These are phyloP conservation scores for Drosophila chauvacae DNA, from an alignment of 1,140 invertebrate species.

Conservation along the genomic window DNA sequence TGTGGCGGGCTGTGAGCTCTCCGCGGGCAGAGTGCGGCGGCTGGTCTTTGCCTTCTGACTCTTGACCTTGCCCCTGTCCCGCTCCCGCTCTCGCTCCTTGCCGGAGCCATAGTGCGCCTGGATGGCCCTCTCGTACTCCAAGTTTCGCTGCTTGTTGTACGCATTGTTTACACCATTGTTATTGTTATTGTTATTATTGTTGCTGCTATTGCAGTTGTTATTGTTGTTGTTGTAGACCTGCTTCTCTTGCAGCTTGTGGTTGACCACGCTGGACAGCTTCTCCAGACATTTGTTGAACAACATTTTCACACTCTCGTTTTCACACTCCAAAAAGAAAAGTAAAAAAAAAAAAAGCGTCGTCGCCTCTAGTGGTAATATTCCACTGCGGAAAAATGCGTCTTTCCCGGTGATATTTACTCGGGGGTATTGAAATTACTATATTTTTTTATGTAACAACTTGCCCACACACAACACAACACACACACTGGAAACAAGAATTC, in stretches of 20 bases:
- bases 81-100: slow-evolving; percentile 5
- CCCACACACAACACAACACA: slow-evolving; percentile 25
- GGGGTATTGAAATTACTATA: not conserved
- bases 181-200: slow-evolving; percentile 7
- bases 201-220: slow-evolving; percentile 33
- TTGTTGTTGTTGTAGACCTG: slow-evolving; percentile 66
- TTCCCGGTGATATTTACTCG: not conserved
- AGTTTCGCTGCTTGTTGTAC: slow-evolving; percentile 64
- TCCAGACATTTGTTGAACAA: slow-evolving; percentile 81
- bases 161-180: slow-evolving; percentile 52
- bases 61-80: slow-evolving; percentile 32
- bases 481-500: slow-evolving; percentile 34
- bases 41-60: slow-evolving; percentile 46
- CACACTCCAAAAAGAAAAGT: slow-evolving; percentile 16
- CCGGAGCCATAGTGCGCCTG: slow-evolving; percentile 62
- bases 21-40: not conserved
- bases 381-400: slow-evolving; percentile 42
- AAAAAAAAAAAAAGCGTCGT: slow-evolving; percentile 18
- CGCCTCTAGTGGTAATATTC: slow-evolving; percentile 24
- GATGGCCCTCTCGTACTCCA: slow-evolving; percentile 68
- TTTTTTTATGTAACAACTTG: slow-evolving; percentile 58
- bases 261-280: slow-evolving; percentile 79
- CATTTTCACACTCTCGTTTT: slow-evolving; percentile 54
- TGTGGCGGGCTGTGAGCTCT: not conserved
- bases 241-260: slow-evolving; percentile 70